These are phyloP conservation scores for Porites lobata DNA, from an alignment of 92 coral and sea anemone genomes.

Conservation along the genomic window DNA sequence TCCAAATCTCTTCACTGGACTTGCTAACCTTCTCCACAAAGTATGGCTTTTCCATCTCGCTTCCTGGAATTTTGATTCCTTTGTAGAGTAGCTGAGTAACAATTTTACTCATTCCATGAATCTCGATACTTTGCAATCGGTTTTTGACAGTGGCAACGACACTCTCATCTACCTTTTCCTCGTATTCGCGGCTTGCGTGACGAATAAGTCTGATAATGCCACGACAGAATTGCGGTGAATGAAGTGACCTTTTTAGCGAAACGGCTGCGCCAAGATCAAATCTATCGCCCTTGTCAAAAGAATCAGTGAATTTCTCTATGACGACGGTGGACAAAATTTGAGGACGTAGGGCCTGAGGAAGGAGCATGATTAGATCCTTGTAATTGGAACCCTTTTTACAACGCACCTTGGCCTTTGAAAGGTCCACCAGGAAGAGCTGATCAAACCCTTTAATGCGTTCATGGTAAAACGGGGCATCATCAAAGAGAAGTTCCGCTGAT, in stretches of 20 bases:
- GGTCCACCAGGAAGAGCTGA: slow-evolving; percentile 45
- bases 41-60: slow-evolving; percentile 32
- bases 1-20: slow-evolving; percentile 42
- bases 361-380: slow-evolving; percentile 50
- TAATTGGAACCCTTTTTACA: background rate
- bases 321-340: slow-evolving; percentile 60
- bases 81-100: slow-evolving; percentile 41
- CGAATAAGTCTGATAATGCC: slow-evolving; percentile 69
- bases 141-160: slow-evolving; percentile 7
- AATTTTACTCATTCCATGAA: slow-evolving; percentile 4
- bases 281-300: background rate
- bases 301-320: slow-evolving; percentile 38
- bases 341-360: slow-evolving; percentile 63
- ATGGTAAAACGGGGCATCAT: slow-evolving; percentile 71
- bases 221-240: slow-evolving; percentile 47
- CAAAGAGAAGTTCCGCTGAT: slow-evolving; percentile 59
- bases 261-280: background rate
- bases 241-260: slow-evolving; percentile 3
- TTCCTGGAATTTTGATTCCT: slow-evolving; percentile 34
- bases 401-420: background rate
- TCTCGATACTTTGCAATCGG: slow-evolving; percentile 33
- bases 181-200: slow-evolving; percentile 38
- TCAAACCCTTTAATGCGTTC: slow-evolving; percentile 47
- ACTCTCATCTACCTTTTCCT: slow-evolving; percentile 7
- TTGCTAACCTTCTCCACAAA: background rate